Percentiles rank a stretch among this genome's conserved stretches.
Evolutionary conservation across 2,888 invertebrate species (phyloP).

Genomic region (Acleris emargana): DNA sequence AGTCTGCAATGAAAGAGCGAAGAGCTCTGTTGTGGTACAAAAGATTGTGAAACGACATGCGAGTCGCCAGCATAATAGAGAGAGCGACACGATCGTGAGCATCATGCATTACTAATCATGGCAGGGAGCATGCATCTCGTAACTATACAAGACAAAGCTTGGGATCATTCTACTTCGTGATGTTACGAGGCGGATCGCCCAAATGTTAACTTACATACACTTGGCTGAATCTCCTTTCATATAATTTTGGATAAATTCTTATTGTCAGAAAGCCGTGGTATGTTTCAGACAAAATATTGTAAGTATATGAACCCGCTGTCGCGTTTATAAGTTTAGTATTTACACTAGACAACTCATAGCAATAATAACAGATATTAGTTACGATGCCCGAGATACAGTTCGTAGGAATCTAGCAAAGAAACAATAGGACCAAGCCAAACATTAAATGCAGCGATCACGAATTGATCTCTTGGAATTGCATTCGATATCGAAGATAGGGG

Average conservation of each 20-base stretch:
- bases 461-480: constrained; percentile 23
- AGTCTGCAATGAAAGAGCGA: constrained; percentile 63
- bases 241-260: background rate
- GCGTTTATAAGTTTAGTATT: background rate
- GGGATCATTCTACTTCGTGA: constrained; percentile 2
- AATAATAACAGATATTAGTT: constrained; percentile 30
- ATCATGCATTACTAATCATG: constrained; percentile 72
- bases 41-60: constrained; percentile 76
- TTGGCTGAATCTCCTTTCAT: background rate
- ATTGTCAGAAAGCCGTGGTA: too few species aligned
- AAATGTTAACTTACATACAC: background rate
- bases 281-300: too few species aligned
- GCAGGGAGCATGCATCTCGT: constrained; percentile 55
- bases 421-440: constrained; percentile 25
- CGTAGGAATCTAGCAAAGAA: constrained; percentile 14
- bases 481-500: constrained; percentile 16
- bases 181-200: background rate
- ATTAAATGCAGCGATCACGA: constrained; percentile 26
- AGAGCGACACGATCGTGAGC: constrained; percentile 70
- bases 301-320: too few species aligned
- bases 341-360: constrained; percentile 4
- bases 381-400: constrained; percentile 18
- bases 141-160: constrained; percentile 39
- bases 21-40: constrained; percentile 64
- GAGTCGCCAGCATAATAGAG: constrained; percentile 64